Evolutionary conservation across 2,797 vertebrate species (phyloP), one percentile per base, ranked within the genome.

Genomic region (Manis pentadactyla): DNA sequence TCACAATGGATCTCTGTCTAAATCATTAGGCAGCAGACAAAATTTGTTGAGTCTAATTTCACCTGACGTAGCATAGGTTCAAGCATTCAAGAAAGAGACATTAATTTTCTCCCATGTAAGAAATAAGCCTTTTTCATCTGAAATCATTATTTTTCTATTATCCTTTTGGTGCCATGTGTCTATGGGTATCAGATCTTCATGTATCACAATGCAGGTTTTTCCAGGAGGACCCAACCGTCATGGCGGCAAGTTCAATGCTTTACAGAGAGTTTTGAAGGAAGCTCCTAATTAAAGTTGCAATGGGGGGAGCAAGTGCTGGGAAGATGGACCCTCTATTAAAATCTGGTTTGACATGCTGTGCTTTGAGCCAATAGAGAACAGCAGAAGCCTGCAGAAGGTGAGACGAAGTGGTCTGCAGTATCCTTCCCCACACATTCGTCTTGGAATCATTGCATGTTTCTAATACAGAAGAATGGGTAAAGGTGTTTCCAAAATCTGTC

Each of bases 401-500:
- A 74, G 8, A 53, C 2, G 10, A 29, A 75, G n/a, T 71, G 34
- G 46, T 57, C 8, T 51, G 21, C 4, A 57, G 15, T n/a, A 6
- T 49, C 31, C 21, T 79, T 59, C 19, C 12, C 11, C 10, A 61
- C 10, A 19, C 46, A 15, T 27, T 49, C 21, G 14, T 25, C 13
- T 51, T 78, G 42, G 31, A 61, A 27, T 74, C 46, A 34, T 59
- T 59, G 69, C 46, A 51, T 74, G 2, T 55, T 93, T 84, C 29
- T 61, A 15, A 46, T n/a, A 9, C 4, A 88, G 46, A 31, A 66
- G 21, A 85, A 59, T 14, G 17, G 7, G 13, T 39, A n/a, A 14
- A 64, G 39, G 12, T 37, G 5, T 78, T 84, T 66, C 8, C 34
- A n/a, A 87, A 71, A 87, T 81, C 29, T 87, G 92, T 85, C 49